phyloP scores from a whole-genome alignment of 1,140 invertebrate species.

The Micrasema longulum region DNA sequence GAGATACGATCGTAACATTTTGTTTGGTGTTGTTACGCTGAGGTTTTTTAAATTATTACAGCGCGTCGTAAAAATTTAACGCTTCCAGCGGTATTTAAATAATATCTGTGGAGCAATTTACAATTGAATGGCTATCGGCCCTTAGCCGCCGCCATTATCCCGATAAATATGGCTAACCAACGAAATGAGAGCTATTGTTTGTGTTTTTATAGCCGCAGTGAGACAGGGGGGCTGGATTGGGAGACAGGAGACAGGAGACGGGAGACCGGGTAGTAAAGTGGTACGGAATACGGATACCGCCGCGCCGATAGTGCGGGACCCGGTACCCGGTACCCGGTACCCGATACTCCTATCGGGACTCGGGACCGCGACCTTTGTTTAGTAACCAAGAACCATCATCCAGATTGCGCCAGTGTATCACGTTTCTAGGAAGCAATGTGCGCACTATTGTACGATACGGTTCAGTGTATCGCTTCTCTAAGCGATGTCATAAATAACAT shows the following conservation, averaged over 20 bases:
- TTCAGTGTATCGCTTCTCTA: constrained; percentile 27
- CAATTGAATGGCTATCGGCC: constrained; percentile 12
- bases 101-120: constrained; percentile 11
- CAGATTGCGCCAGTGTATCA: constrained; percentile 23
- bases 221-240: no score
- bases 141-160: constrained; percentile 17
- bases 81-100: constrained; percentile 1
- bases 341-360: no score
- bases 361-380: constrained; percentile 2
- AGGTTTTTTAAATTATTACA: no score
- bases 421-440: constrained; percentile 10
- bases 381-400: constrained; percentile 24
- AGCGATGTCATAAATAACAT: constrained; percentile 38
- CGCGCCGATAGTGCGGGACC: no score
- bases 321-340: no score
- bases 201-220: background rate
- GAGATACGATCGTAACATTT: no score
- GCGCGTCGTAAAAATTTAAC: background rate
- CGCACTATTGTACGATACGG: constrained; percentile 31
- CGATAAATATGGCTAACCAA: constrained; percentile 16
- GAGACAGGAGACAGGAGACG: background rate
- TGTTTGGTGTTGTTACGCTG: no score
- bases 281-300: background rate
- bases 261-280: background rate
- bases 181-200: constrained; percentile 14